Percentiles rank a stretch among this genome's conserved stretches.
These are phyloP conservation scores for Gryon sp. DNA, from an alignment of 1,140 invertebrate species.

Conservation along the genomic window DNA sequence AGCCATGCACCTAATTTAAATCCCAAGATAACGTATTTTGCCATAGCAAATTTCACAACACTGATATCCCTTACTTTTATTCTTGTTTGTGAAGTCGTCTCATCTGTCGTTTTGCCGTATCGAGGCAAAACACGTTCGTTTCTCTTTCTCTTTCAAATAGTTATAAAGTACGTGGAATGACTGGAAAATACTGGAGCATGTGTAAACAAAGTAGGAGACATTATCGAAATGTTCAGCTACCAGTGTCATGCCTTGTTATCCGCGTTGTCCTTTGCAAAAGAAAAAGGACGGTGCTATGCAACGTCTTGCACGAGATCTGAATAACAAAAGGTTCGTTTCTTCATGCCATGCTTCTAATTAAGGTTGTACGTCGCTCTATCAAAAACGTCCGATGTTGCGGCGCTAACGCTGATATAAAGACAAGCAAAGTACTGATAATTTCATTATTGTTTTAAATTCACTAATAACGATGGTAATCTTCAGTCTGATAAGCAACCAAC, in stretches of 20 bases:
- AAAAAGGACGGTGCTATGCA: background rate
- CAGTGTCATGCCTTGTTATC: constrained; percentile 41
- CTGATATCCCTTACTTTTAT: constrained; percentile 28
- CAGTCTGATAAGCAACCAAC: background rate
- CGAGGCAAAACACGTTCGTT: constrained; percentile 27
- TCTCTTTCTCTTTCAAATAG: constrained; percentile 51
- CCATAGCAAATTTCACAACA: constrained; percentile 43
- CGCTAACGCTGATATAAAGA: background rate
- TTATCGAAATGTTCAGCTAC: constrained; percentile 46
- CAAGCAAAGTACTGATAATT: constrained; percentile 4
- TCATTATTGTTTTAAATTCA: constrained; percentile 1
- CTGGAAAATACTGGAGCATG: constrained; percentile 34
- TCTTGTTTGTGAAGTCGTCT: constrained; percentile 38
- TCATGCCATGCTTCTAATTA: constrained; percentile 14
- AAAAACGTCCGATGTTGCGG: background rate
- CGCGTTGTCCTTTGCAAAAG: background rate
- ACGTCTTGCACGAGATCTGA: constrained; percentile 18
- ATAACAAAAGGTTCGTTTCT: constrained; percentile 26
- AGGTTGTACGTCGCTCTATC: background rate
- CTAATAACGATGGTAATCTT: background rate
- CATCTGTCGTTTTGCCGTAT: constrained; percentile 34
- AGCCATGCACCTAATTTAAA: constrained; percentile 60
- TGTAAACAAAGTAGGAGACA: constrained; percentile 52
- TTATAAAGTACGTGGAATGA: constrained; percentile 56
- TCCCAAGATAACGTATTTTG: constrained; percentile 20